Conservation (phyloP, 1,140 invertebrate species). For the Drosophila kohkoa region DNA sequence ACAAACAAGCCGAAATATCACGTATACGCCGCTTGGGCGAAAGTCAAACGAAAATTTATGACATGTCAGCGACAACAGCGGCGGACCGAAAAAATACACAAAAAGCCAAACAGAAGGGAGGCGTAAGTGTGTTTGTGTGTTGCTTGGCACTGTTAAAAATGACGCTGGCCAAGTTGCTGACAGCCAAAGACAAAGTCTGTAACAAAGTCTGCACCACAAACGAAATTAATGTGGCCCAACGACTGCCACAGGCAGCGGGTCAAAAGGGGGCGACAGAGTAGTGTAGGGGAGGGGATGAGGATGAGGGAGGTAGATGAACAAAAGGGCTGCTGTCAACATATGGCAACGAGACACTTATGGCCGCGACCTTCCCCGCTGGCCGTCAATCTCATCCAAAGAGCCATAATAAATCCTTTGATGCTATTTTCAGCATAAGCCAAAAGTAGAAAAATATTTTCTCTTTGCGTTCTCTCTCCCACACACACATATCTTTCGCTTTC, state of each 20-base stretch:
- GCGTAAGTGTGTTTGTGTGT: slow-evolving; percentile 11
- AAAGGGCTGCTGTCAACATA: slow-evolving; percentile 29
- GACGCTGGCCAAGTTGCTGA: slow-evolving; percentile 63
- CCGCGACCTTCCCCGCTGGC: slow-evolving; percentile 2
- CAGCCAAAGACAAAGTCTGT: slow-evolving; percentile 49
- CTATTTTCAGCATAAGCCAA: slow-evolving; percentile 78
- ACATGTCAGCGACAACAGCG: slow-evolving; percentile 64
- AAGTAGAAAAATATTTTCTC: slow-evolving; percentile 77
- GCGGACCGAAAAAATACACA: neutral
- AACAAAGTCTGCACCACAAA: slow-evolving; percentile 28
- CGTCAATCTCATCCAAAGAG: slow-evolving; percentile 38
- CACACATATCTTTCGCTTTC: neutral
- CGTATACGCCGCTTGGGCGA: slow-evolving; percentile 33
- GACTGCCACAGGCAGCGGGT: slow-evolving; percentile 8
- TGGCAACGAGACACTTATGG: slow-evolving; percentile 35
- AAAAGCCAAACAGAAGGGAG: neutral
- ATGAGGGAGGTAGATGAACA: neutral
- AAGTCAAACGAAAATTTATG: slow-evolving; percentile 72
- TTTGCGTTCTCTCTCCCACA: slow-evolving; percentile 7
- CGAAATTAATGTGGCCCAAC: slow-evolving; percentile 45
- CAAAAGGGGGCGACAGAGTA: neutral
- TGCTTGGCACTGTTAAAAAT: slow-evolving; percentile 50
- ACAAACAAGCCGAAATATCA: slow-evolving; percentile 58
- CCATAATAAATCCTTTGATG: slow-evolving; percentile 80
- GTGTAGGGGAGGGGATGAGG: neutral